Evolutionary conservation across 2,888 invertebrate species (phyloP), one percentile per base, ranked within the genome.

Genomic region (Cheilosia vulpina): DNA sequence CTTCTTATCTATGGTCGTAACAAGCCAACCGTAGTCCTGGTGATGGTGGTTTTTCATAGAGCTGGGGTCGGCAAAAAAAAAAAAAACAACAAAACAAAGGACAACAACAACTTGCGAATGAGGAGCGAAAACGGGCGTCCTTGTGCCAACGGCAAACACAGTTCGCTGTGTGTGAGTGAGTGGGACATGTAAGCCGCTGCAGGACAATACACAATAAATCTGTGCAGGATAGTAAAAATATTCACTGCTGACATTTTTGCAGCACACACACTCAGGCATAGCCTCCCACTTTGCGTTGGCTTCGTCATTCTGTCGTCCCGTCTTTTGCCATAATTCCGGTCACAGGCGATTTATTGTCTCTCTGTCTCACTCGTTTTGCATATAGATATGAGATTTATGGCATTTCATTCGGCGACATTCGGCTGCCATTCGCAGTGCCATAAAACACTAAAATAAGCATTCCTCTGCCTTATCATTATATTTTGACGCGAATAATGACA

Each of bases 1-100:
- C 76, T 84, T 57, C 81, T 85, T 80, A 85, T 85, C 85, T 85
- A 60, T 66, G 75, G 81, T 52, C 62, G 45, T 63, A 71, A 81
- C 58, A 69, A 66, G 68, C 73, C 66, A 41, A 58, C 47, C 66
- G 55, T 34, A 72, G 60, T 62, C 62, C 72, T 71, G 60, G 47
- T 57, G 50, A 38, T 38, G n/a, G 21, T 68, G 31, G 50, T 3
- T 21, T 9, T 7, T 21, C 57, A 31, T n/a, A 24, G 55, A 34
- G 41, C 13, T 0, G 27, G 47, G 17, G 43, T 38, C 7, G 47
- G 19, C 13, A 41, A 13, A 9, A 41, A 9, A n/a, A 41, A 45
- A 19, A 1, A 45, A 27, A 45, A 34, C 55, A 43, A 31, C 41
- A 60, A 53, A 60, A 69, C 62, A 58, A 76, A 60, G 66, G 53